Evolutionary conservation across 2,797 vertebrate genomes (phyloP), one percentile per base, ranked within the genome.

Genomic region (Molossus alvarezi): DNA sequence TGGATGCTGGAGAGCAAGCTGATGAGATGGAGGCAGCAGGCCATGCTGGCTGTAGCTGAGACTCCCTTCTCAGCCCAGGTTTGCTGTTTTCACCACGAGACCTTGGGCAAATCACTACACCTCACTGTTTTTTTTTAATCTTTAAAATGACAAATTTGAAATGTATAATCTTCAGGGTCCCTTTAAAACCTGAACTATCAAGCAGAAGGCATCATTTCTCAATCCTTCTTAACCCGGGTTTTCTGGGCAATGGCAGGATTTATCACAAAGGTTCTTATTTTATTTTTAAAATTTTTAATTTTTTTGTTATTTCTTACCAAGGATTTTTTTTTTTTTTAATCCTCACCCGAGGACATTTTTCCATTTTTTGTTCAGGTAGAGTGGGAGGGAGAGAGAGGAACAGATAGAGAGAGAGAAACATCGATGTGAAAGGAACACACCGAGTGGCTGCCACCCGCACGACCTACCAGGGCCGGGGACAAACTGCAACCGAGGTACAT

Each of bases 61-160:
- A 25, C 37, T 15, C 23, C 53, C 27, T 67, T 60, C 58, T 29
- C 29, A n/a, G 12, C 9, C 64, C n/a, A 33, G 25, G 18, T n/a
- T 72, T 87, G 64, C n/a, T 58, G 33, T 18, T 80, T 88, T 29
- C 76, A 79, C 60, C 55, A 11, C 20, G 33, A 62, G 57, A 75
- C 41, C 7, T 60, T 76, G 33, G 67, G 14, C 9, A 60, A 53
- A 62, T 72, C 25, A 64, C 13, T 87, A 6, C 23, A 51, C 0
- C 53, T 71, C 5, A 11, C 0, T 37, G 21, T 4, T 72, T 37
- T 37, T 37, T 65, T 82, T 62, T 6, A 25, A 37, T 88, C 48
- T 55, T 10, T 71, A 90, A 85, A 90, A 69, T 82, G 67, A 60
- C 57, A 95, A 4, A 5, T 86, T 96, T 88, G 53, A 90, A 82